Percentiles rank a stretch among this genome's conserved stretches.
Evolutionary conservation across 2,888 invertebrate species (phyloP).

Genomic region (Melanophora roralis): DNA sequence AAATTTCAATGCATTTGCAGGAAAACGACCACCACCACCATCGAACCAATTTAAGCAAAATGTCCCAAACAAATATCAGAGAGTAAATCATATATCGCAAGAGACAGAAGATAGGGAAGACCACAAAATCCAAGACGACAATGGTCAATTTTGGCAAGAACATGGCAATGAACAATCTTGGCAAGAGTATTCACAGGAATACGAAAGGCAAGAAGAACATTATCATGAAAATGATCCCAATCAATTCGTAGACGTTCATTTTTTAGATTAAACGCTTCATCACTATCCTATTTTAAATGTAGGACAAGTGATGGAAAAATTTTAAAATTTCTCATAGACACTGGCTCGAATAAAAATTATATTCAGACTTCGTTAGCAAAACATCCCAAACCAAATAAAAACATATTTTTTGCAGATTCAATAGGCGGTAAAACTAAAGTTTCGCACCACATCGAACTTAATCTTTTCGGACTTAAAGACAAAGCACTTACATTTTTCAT

Average conservation of each 20-base stretch:
- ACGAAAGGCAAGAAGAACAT: background rate
- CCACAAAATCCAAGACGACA: background rate
- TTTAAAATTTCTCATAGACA: constrained; percentile 31
- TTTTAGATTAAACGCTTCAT: constrained; percentile 31
- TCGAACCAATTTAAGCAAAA: background rate
- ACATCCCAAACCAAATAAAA: constrained; percentile 7
- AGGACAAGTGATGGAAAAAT: constrained; percentile 3
- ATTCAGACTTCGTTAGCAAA: constrained; percentile 7
- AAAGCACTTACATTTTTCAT: constrained; percentile 2
- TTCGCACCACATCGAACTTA: constrained; percentile 22
- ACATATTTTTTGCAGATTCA: constrained; percentile 1
- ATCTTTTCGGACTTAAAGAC: background rate
- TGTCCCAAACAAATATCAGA: background rate
- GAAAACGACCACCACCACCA: background rate
- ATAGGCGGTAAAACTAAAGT: constrained; percentile 14
- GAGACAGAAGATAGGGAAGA: background rate
- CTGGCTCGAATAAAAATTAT: constrained; percentile 24
- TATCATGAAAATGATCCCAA: background rate
- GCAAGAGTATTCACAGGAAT: constrained; percentile 4
- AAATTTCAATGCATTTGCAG: background rate
- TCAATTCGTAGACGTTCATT: constrained; percentile 25
- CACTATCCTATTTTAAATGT: constrained; percentile 21
- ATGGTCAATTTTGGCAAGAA: too few relatives aligned
- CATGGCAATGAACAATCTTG: too few relatives aligned
- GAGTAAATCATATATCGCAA: background rate